Evolutionary conservation across 2,113 vertebrate genomes (phyloP).

Genomic region (Sminthopsis crassicaudata): DNA sequence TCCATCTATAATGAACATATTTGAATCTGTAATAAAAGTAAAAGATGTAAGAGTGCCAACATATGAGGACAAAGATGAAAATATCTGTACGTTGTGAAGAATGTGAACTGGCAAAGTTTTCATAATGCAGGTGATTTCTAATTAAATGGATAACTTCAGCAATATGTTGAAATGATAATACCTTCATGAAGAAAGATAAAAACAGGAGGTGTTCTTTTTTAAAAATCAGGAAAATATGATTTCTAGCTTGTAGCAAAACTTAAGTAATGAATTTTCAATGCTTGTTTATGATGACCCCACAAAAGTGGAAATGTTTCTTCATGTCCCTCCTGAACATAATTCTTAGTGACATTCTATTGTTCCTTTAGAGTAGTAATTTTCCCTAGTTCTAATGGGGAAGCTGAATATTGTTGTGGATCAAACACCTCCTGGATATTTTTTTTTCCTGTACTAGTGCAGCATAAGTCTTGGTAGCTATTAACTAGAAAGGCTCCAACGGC

Average conservation of each 20-base stretch:
- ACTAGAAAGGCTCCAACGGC: background rate
- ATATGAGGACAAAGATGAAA: background rate
- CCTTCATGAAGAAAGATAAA: background rate
- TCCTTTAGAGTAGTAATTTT: background rate
- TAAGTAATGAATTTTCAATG: background rate
- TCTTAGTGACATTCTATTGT: no score
- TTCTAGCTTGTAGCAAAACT: background rate
- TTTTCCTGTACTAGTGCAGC: background rate
- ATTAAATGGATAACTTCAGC: background rate
- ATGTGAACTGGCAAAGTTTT: slow-evolving; percentile 17
- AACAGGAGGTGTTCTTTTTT: background rate
- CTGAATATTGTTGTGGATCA: background rate
- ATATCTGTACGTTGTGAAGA: slow-evolving; percentile 5
- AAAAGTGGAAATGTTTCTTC: background rate
- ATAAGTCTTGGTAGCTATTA: background rate
- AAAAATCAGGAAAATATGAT: background rate
- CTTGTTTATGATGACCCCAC: background rate
- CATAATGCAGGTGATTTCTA: background rate
- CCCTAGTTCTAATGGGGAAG: background rate
- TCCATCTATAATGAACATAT: background rate
- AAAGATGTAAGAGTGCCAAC: background rate
- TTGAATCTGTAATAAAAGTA: background rate
- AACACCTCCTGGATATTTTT: background rate
- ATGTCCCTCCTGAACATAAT: background rate
- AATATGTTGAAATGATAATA: background rate